Evolutionary conservation across 1,140 invertebrate genomes (phyloP), one percentile per base, ranked within the genome.

Genomic region (Drosophila lacteicornis): DNA sequence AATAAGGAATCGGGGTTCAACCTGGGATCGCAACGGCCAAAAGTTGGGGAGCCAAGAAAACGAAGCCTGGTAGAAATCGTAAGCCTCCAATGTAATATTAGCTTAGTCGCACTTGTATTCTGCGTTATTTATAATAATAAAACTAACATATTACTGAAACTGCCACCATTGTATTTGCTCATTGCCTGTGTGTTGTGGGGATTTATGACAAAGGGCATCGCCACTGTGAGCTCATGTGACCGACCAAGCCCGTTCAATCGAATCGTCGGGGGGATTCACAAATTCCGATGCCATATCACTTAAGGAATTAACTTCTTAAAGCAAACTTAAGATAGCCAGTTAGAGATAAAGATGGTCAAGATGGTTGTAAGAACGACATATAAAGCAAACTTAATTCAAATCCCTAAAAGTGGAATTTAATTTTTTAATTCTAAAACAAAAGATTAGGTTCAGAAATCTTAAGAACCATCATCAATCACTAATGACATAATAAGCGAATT

Each of bases 61-160:
- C 36, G 11, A 55, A 75, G 43, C 70, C 71, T 55, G 42, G 36
- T 42, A 55, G 57, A 42, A 36, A 43, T 25, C 3, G 19, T 53
- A 74, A 71, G 38, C 38, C 66, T 71, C 30, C 38, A 60, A 45
- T 73, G 40, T 74, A 74, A 74, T 74, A 74, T 60, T 74, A 74
- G 55, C 36, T 59, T 73, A 74, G 68, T 38, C 13, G 55, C 68
- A 59, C 53, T 60, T 73, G 30, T 73, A 74, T 56, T 56, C 19
- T 73, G 69, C 67, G 46, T 60, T 73, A 73, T 74, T 74, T 74
- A 74, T 74, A 74, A 74, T 74, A 74, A 74, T 74, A 74, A 74
- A 74, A 74, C 70, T 74, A 74, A 74, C 68, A 74, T 73, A 60
- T 71, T 70, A 73, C 11, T n/a, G 51, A 50, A 71, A 22, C 8